Evolutionary conservation across 2,113 vertebrate species (phyloP), one percentile per base, ranked within the genome.

Genomic region (Marcusenius ussheri): DNA sequence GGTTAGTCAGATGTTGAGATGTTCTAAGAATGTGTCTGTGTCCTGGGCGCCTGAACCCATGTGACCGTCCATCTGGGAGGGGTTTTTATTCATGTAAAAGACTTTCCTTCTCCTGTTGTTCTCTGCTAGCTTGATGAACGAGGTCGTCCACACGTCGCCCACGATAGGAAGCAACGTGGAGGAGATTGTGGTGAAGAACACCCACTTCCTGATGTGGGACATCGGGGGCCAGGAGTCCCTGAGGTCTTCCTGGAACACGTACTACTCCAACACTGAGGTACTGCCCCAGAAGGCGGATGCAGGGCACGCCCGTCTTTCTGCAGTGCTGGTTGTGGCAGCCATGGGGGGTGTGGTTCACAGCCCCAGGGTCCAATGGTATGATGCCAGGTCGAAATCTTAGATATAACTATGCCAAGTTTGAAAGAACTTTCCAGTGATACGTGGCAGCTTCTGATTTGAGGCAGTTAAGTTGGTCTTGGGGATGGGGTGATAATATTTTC

Each of bases 111-210:
- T 93, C 1, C 21, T 51, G 58, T 62, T 86, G 46, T 47, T 0
- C 42, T 62, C 42, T 8, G 13, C 3, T 92, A 99, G 98, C 94
- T 99, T 98, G 89, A 99, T 99, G 98, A 99, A 99, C 39, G 98
- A 99, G 95, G 98, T 99, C 90, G 98, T 99, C 0, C 98, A 99
- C 90, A 99, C 98, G 7, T 99, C 98, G 1, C 98, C 98, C 88
- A 99, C 98, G 15, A 99, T 99, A 91, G 98, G 98, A 15, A 99
- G 98, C 93, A 99, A 99, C 46, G 98, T 99, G 93, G 98, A 99
- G 92, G 98, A 99, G 95, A 98, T 99, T n/a, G 97, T 99, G 89
- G 97, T 99, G 74, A 99, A 99, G 94, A 99, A 99, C 93, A 99
- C 98, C 0, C 97, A 98, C 89, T 99, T 99, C 91, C 96, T 99